Evolutionary conservation across 2,797 vertebrate genomes (phyloP).

Genomic region (Sphaeramia orbicularis): DNA sequence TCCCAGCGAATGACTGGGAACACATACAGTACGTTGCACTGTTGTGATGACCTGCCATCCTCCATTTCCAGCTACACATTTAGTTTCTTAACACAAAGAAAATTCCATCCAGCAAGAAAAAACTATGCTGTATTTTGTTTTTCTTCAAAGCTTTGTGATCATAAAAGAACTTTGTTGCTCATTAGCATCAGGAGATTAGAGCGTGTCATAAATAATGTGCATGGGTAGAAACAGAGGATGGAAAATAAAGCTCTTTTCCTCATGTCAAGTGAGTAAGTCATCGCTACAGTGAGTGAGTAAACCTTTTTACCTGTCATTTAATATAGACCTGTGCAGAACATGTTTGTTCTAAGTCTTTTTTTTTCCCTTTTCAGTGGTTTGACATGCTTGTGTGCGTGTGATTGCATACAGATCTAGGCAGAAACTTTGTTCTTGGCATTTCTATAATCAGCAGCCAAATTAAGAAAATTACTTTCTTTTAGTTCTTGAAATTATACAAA

Average conservation of each 20-base stretch:
- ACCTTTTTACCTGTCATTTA: neutral
- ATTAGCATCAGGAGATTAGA: constrained; percentile 3
- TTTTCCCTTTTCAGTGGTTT: neutral
- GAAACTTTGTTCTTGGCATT: neutral
- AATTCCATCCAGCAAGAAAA: too few species aligned
- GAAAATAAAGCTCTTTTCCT: neutral
- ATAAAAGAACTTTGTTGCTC: constrained; percentile 1
- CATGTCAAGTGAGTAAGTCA: neutral
- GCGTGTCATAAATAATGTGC: constrained; percentile 5
- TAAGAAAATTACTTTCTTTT: neutral
- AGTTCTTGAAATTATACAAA: constrained; percentile 11
- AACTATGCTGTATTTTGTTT: too few species aligned
- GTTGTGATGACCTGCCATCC: too few species aligned
- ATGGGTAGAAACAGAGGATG: neutral
- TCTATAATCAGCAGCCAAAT: neutral
- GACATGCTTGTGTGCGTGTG: neutral
- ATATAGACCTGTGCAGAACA: neutral
- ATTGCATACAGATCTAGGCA: neutral
- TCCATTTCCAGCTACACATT: neutral
- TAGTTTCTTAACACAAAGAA: too few species aligned
- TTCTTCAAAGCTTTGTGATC: constrained; percentile 1
- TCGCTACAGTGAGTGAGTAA: too few species aligned
- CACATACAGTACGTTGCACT: too few species aligned
- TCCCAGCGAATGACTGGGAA: too few species aligned
- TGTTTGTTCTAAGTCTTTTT: neutral